Conservation (phyloP, 2,797 vertebrate species). For the Anas flavirostris region DNA sequence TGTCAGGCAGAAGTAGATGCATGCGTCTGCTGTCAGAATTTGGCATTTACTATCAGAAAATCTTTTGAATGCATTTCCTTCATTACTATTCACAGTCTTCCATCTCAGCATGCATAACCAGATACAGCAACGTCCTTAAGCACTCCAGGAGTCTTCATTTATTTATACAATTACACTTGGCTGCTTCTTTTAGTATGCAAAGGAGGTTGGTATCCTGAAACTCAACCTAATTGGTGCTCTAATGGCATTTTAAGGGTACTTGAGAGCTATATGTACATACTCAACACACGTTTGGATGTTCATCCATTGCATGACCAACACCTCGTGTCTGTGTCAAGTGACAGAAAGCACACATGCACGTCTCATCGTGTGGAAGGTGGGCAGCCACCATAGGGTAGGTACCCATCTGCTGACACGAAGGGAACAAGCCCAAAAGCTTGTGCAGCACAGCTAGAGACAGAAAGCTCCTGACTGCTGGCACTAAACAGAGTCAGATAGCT, state of each 20-base stretch:
- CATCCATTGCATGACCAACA: not conserved
- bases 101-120: not conserved
- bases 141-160: not conserved
- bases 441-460: not conserved
- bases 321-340: not conserved
- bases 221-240: not conserved
- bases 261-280: not conserved
- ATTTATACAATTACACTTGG: not conserved
- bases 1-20: not conserved
- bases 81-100: not conserved
- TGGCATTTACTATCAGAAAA: not conserved
- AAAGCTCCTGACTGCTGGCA: not conserved
- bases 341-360: rapidly evolving
- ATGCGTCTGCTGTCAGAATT: not conserved
- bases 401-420: not conserved
- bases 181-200: not conserved
- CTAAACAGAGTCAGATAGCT: not conserved
- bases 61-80: not conserved
- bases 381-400: too few relatives aligned
- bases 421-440: too few relatives aligned
- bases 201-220: not conserved
- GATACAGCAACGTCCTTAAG: not conserved
- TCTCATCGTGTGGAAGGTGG: rapidly evolving
- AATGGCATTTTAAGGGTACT: too few relatives aligned
- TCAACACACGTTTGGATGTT: rapidly evolving